Conservation (phyloP, 2,888 invertebrate species). For the Tetragonula carbonaria region DNA sequence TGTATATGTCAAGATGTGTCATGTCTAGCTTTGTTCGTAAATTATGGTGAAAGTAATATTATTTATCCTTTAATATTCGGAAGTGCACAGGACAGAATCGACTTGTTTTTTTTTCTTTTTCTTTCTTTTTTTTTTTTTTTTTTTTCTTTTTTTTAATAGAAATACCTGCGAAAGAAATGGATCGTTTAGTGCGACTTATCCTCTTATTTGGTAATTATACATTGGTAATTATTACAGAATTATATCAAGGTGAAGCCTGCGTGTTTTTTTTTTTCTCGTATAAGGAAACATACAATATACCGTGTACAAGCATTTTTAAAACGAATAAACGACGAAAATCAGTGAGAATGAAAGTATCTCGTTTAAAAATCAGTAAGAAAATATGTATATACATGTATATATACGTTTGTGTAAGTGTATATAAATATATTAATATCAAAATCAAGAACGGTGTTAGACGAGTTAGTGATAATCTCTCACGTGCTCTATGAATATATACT, state of each 20-base stretch:
- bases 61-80: conserved; percentile 24
- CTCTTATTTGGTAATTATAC: neutral
- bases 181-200: conserved; percentile 10
- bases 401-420: conserved; percentile 34
- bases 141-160: neutral
- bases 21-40: conserved; percentile 10
- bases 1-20: conserved; percentile 13
- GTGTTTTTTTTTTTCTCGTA: neutral
- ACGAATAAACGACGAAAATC: conserved; percentile 31
- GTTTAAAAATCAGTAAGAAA: conserved; percentile 54
- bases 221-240: neutral
- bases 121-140: neutral
- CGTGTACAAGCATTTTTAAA: conserved; percentile 13
- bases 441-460: conserved; percentile 39
- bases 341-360: conserved; percentile 38
- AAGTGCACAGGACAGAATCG: neutral
- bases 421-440: conserved; percentile 59
- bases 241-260: neutral
- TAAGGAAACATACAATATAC: conserved; percentile 17
- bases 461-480: conserved; percentile 19
- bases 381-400: conserved; percentile 44
- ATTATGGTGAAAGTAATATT: conserved; percentile 26
- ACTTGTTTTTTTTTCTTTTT: neutral
- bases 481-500: conserved; percentile 21
- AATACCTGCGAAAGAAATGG: neutral